A percentile compares a stretch with the other conserved stretches of the same genome.
Evolutionary conservation across 1,140 invertebrate species (phyloP).

Genomic region (Pseudomyrmex gracilis): DNA sequence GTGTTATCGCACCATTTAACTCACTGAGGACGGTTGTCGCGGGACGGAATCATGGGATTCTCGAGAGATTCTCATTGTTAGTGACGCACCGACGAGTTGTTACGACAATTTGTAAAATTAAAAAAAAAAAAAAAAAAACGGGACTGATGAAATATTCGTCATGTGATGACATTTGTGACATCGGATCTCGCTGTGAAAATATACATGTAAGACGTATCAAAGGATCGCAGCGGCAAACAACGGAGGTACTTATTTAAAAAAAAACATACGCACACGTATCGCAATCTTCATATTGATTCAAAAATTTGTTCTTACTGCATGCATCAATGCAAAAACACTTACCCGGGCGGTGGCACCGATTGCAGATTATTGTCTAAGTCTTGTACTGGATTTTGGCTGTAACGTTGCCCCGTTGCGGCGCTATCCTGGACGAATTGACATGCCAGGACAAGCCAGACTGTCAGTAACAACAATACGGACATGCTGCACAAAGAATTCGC

Average conservation of each 20-base stretch:
- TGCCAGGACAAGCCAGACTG: constrained; percentile 59
- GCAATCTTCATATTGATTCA: too few species aligned
- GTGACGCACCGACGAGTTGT: constrained; percentile 10
- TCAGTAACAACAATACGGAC: constrained; percentile 30
- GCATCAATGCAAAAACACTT: constrained; percentile 63
- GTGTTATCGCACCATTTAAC: constrained; percentile 60
- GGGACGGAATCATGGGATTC: constrained; percentile 52
- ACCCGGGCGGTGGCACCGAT: constrained; percentile 73
- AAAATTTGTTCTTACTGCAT: not conserved
- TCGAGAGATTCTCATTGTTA: constrained; percentile 36
- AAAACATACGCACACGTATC: too few species aligned
- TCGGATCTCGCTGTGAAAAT: not conserved
- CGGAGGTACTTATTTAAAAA: too few species aligned
- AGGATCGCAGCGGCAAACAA: not conserved
- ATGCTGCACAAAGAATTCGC: constrained; percentile 17
- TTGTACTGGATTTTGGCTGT: constrained; percentile 64
- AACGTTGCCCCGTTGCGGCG: constrained; percentile 66
- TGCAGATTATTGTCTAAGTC: constrained; percentile 75
- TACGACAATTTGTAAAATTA: constrained; percentile 24
- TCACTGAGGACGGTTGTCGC: constrained; percentile 48
- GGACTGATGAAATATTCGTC: too few species aligned
- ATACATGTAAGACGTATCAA: not conserved
- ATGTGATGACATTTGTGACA: not conserved
- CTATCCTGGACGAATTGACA: constrained; percentile 53
- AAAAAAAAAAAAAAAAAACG: too few species aligned